phyloP scores from a whole-genome alignment of 2,113 vertebrate genomes.

The Rhinichthys klamathensis region DNA sequence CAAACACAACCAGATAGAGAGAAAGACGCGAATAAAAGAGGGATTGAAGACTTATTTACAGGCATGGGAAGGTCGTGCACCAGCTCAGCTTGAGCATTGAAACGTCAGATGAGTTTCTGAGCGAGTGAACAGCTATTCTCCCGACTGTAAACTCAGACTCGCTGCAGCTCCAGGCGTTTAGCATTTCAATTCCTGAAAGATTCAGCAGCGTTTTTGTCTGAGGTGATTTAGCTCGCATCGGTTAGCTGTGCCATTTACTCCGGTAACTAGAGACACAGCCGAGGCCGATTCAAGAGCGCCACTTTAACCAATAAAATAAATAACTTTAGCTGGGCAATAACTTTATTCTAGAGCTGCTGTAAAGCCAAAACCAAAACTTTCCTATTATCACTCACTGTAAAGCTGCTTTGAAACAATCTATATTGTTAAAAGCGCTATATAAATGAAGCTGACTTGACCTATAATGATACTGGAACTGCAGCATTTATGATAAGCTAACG shows the following conservation, averaged over 20 bases:
- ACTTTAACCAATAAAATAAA: background rate
- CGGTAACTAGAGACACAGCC: slow-evolving; percentile 35
- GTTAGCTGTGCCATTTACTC: slow-evolving; percentile 25
- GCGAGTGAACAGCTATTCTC: slow-evolving; percentile 24
- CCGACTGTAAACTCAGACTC: slow-evolving; percentile 41
- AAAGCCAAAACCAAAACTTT: too few relatives aligned
- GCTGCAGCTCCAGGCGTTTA: slow-evolving; percentile 13
- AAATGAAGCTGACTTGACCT: too few relatives aligned
- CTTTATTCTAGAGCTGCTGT: too few relatives aligned
- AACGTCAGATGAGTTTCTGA: slow-evolving; percentile 47
- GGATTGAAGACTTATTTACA: slow-evolving; percentile 56
- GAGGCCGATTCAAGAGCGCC: slow-evolving; percentile 3
- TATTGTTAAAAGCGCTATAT: too few relatives aligned
- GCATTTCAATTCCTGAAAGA: slow-evolving; percentile 37
- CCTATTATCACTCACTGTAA: too few relatives aligned
- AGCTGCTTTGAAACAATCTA: too few relatives aligned
- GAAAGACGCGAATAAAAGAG: slow-evolving; percentile 45
- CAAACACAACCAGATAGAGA: slow-evolving; percentile 30
- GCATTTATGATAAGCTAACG: background rate
- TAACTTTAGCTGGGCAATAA: too few relatives aligned
- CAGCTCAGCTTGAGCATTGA: slow-evolving; percentile 41
- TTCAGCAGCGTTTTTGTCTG: slow-evolving; percentile 6
- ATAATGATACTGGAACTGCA: background rate
- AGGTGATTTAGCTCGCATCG: slow-evolving; percentile 50
- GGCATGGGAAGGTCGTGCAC: slow-evolving; percentile 56